Evolutionary conservation across 2,888 invertebrate species (phyloP).

Genomic region (Nephrotoma flavescens): DNA sequence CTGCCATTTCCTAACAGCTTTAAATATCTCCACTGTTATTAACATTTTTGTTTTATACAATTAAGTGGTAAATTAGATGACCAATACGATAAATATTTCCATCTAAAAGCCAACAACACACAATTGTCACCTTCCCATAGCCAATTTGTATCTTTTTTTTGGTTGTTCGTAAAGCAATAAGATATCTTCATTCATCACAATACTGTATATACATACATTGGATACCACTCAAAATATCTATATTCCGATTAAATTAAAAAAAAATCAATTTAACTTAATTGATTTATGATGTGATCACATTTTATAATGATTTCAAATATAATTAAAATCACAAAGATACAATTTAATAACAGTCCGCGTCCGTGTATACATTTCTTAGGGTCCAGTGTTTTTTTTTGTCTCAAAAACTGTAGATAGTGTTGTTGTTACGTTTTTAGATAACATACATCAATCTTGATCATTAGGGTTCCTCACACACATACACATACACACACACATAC

Average conservation of each 20-base stretch:
- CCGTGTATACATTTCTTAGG: background rate
- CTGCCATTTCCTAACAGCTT: too few species aligned
- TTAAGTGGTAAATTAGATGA: background rate
- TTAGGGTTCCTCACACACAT: background rate
- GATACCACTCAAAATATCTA: background rate
- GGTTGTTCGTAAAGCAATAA: background rate
- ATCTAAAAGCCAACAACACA: background rate
- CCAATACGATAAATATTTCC: background rate
- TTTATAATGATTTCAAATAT: background rate
- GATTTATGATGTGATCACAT: background rate
- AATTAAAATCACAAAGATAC: background rate
- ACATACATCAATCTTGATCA: background rate
- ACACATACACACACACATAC: background rate
- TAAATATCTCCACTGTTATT: background rate
- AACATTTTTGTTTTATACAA: background rate
- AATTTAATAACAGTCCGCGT: background rate
- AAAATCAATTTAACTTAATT: background rate
- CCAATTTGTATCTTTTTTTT: background rate
- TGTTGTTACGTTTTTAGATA: background rate
- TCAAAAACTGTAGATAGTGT: too few species aligned
- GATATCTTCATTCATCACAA: background rate
- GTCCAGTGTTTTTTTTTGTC: background rate
- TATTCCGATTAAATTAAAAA: background rate
- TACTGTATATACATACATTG: background rate
- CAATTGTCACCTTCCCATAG: background rate